Base-by-base conservation (phyloP, 2,797 vertebrate species). In the Acanthurus tractus region DNA sequence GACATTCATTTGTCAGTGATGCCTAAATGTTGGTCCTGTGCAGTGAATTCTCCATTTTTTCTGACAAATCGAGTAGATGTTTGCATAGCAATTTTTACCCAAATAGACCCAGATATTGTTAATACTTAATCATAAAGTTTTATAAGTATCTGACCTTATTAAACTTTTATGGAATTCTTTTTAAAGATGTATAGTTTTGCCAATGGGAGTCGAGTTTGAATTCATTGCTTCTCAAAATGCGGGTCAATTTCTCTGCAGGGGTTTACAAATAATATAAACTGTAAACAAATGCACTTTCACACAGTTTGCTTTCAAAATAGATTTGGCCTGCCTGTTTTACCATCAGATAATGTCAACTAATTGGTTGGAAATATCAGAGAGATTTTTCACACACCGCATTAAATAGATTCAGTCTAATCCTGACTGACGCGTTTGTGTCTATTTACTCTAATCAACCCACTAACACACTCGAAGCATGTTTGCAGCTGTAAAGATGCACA, bases 1-100 rank as follows among this genome's bases (percentile, higher is more conserved):
- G 44, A 74, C 63, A 73, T 76, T 87, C 56, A 71, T 86, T 89
- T 71, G 70, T 87, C 73, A 62, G 77, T 49, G 57, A 84, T 64
- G 64, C 70, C 52, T 74, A 70, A 82, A 78, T 76, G 67, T 84
- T 80, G 46, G 42, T 67, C 36, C 49, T 68, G 52, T 73, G 73
- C 54, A 63, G 40, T 62, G 63, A 76, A 85, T 74, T 79, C 58
- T 78, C 45, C 52, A 23, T 36, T 81, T 70, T 67, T 74, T 71
- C 42, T 62, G 36, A 80, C 46, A 71, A 79, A 67, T 17, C 55
- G 17, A 79, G 79, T 6, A 69, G 38, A 58, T 61, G 15, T 83
- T 73, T 68, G 29, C 40, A 15, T 59, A 23, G 52, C 36, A 29
- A 49, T 56, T 55, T 74, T 68, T 4, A 65, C 62, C 42, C 38